A percentile compares a stretch with the other conserved stretches of the same genome.
Conservation (phyloP, 1,140 invertebrate genomes). For the Psix sp. region DNA sequence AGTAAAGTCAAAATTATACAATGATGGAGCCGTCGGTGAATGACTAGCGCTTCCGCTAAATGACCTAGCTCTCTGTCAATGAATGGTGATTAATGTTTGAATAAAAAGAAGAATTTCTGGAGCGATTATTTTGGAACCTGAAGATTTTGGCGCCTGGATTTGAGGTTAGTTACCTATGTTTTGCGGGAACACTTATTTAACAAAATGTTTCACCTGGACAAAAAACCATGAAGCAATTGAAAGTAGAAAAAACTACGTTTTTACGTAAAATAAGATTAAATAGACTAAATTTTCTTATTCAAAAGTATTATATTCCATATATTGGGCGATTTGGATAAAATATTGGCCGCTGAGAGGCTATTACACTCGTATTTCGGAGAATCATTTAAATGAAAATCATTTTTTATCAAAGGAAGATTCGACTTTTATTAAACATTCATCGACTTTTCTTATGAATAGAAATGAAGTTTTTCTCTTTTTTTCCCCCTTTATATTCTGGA, state of each 20-base stretch:
- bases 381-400: conserved; percentile 12
- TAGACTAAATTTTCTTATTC: neutral
- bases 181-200: conserved; percentile 6
- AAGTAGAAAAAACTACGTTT: conserved; percentile 14
- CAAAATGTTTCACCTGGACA: conserved; percentile 3
- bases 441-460: no score
- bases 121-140: conserved; percentile 19
- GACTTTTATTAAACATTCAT: neutral
- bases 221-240: conserved; percentile 1
- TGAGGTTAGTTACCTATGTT: conserved; percentile 15
- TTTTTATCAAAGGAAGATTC: neutral
- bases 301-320: conserved; percentile 12
- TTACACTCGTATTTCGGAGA: conserved; percentile 15
- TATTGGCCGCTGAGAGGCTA: conserved; percentile 3
- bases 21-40: conserved; percentile 21
- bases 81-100: conserved; percentile 8
- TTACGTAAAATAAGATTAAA: neutral
- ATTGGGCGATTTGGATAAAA: conserved; percentile 10
- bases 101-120: conserved; percentile 17
- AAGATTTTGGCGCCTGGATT: conserved; percentile 4
- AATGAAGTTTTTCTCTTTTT: no score
- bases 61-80: conserved; percentile 16
- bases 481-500: no score
- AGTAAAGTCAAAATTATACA: conserved; percentile 35
- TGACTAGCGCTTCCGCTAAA: conserved; percentile 36